These are phyloP conservation scores for Drosophila atripex DNA, from an alignment of 2,888 invertebrate species.

Conservation along the genomic window DNA sequence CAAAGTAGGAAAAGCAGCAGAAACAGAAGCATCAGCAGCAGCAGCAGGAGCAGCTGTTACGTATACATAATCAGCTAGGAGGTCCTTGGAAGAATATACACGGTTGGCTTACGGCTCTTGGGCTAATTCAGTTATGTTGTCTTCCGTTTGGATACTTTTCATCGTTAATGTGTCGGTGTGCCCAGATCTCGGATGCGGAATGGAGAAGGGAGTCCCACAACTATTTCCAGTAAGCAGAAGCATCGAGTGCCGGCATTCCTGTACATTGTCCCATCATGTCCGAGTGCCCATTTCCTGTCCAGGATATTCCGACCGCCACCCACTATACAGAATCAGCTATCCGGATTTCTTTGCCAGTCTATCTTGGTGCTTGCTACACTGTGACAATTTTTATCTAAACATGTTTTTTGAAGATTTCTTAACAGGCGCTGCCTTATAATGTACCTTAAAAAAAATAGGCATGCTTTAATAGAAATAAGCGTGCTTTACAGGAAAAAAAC, in stretches of 20 bases:
- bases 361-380: neutral
- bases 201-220: neutral
- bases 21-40: conserved; percentile 9
- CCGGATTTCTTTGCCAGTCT: neutral
- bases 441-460: too few relatives aligned
- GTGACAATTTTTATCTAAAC: neutral
- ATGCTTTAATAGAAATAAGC: too few relatives aligned
- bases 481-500: too few relatives aligned
- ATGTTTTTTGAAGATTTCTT: too few relatives aligned
- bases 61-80: conserved; percentile 28
- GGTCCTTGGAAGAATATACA: conserved; percentile 4
- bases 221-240: conserved; percentile 8
- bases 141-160: conserved; percentile 22
- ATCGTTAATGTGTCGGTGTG: conserved; percentile 25
- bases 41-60: conserved; percentile 22
- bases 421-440: neutral
- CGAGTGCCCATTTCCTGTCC: conserved; percentile 57
- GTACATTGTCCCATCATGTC: conserved; percentile 59
- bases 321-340: neutral
- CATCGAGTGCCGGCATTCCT: conserved; percentile 15
- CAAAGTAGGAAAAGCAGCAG: neutral
- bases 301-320: conserved; percentile 27
- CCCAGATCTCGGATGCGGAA: too few relatives aligned
- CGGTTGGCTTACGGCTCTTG: conserved; percentile 14
- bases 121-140: conserved; percentile 37